Percentiles rank a stretch among this genome's conserved stretches.
phyloP scores from a whole-genome alignment of 2,888 invertebrate species.

The Neocrepidodera transversa region DNA sequence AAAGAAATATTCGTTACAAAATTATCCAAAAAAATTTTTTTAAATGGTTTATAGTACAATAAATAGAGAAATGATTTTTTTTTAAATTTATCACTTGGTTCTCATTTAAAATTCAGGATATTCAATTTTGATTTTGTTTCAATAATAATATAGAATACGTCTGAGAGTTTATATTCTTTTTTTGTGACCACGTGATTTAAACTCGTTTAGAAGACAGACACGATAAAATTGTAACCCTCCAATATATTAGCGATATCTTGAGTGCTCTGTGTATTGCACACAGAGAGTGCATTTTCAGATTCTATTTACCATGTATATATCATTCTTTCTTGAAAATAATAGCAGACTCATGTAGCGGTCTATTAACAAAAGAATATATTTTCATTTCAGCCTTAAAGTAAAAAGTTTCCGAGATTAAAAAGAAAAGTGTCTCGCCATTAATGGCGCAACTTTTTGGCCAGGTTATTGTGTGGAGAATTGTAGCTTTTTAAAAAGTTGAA shows the following conservation, averaged over 20 bases:
- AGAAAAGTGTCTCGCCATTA: constrained; percentile 36
- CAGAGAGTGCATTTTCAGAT: constrained; percentile 61
- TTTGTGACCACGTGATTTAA: constrained; percentile 4
- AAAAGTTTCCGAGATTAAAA: constrained; percentile 33
- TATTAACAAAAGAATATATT: constrained; percentile 66
- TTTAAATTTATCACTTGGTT: too few relatives aligned
- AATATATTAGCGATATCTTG: constrained; percentile 10
- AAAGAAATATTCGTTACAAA: too few relatives aligned
- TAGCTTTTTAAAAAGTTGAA: constrained; percentile 21
- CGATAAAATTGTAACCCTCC: constrained; percentile 4
- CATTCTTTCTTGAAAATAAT: constrained; percentile 64
- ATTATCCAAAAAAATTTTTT: too few relatives aligned
- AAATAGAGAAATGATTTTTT: too few relatives aligned
- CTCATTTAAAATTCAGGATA: too few relatives aligned
- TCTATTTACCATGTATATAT: constrained; percentile 62
- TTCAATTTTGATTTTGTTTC: too few relatives aligned
- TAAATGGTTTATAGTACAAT: too few relatives aligned
- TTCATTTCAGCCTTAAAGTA: constrained; percentile 57
- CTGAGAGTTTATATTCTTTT: too few relatives aligned
- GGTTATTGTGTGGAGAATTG: constrained; percentile 23
- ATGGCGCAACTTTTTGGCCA: constrained; percentile 35
- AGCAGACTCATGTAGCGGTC: constrained; percentile 65
- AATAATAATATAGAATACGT: too few relatives aligned
- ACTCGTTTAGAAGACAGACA: neutral
- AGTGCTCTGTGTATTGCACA: constrained; percentile 34